Evolutionary conservation across 2,113 vertebrate genomes (phyloP).

Genomic region (Equus quagga): DNA sequence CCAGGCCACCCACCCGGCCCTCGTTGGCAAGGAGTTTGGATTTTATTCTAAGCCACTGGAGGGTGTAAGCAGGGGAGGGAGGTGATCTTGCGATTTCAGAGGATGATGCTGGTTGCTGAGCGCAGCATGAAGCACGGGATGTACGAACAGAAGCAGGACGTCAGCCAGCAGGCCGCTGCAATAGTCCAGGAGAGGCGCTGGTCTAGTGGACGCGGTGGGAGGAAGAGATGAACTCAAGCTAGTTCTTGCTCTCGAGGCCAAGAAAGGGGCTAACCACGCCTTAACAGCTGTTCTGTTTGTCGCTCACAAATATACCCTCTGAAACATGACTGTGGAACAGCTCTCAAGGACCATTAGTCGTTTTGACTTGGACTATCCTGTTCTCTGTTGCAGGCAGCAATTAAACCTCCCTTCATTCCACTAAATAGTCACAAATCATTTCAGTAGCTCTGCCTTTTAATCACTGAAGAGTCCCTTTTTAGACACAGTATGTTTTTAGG

Average conservation of each 20-base stretch:
- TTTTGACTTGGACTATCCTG: neutral
- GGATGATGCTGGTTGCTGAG: neutral
- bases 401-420: neutral
- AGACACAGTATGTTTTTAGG: neutral
- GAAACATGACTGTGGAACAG: neutral
- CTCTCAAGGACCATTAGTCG: neutral
- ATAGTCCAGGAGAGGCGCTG: neutral
- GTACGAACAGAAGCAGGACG: fast-evolving
- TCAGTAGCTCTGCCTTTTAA: neutral
- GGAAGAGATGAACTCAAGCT: neutral
- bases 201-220: fast-evolving
- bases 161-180: neutral
- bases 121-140: fast-evolving
- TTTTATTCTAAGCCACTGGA: neutral
- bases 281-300: neutral
- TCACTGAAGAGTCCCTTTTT: neutral
- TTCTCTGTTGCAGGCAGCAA: neutral
- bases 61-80: neutral
- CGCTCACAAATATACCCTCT: neutral
- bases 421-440: neutral
- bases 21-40: neutral
- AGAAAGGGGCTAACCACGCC: neutral
- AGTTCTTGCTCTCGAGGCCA: neutral
- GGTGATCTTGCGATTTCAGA: neutral
- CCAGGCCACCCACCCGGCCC: neutral